phyloP scores from a whole-genome alignment of 2,113 vertebrate species.

The Oxyura jamaicensis region DNA sequence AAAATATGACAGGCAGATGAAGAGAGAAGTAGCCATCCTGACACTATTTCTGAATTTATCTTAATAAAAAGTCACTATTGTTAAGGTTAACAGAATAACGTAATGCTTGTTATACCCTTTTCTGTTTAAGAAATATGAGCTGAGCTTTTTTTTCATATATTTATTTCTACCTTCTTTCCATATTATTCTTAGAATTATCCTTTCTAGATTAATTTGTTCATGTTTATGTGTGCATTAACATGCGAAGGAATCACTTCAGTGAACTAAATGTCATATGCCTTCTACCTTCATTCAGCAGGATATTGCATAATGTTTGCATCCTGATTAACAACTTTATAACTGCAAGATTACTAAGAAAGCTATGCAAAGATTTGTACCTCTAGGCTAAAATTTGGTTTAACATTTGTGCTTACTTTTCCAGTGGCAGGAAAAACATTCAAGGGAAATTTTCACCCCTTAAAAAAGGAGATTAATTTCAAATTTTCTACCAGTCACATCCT shows the following conservation, averaged over 20 bases:
- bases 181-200: not conserved
- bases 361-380: not conserved
- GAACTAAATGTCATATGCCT: not conserved
- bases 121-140: conserved; percentile 21
- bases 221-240: not conserved
- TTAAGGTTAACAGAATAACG: not conserved
- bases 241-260: conserved; percentile 13
- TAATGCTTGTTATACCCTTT: not conserved
- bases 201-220: not conserved
- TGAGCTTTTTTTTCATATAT: not conserved
- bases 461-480: not conserved
- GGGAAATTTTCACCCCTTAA: not conserved
- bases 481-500: not conserved
- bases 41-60: not conserved
- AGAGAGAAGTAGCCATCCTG: not conserved
- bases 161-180: not conserved
- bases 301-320: not conserved
- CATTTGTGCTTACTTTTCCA: not conserved
- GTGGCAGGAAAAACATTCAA: not conserved
- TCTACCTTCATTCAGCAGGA: not conserved
- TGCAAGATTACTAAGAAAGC: not conserved
- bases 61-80: not conserved
- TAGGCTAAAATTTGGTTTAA: not conserved
- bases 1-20: not conserved
- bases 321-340: conserved; percentile 6